These are phyloP conservation scores for Andrena praecox DNA, from an alignment of 2,888 invertebrate species.

Conservation along the genomic window DNA sequence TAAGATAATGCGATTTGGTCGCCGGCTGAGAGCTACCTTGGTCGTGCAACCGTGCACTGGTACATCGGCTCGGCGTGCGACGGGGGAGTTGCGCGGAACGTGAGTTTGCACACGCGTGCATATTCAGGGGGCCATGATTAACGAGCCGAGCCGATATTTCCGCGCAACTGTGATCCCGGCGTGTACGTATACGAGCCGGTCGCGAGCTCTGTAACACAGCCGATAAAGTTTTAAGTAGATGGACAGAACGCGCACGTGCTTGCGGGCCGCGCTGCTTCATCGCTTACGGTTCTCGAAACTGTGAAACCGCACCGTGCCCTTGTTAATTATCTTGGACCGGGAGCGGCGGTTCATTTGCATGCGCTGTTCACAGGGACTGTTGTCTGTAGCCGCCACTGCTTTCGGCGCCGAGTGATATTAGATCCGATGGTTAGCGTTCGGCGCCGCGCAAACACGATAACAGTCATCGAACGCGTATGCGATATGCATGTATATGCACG, in stretches of 20 bases:
- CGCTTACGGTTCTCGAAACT: neutral
- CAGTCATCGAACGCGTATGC: neutral
- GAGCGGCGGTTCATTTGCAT: neutral
- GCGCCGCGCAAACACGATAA: neutral
- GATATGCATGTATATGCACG: no score
- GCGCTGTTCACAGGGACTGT: neutral
- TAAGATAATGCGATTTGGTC: constrained; percentile 67
- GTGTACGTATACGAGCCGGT: neutral
- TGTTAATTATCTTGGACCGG: constrained; percentile 1
- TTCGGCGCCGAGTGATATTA: neutral
- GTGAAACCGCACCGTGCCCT: neutral
- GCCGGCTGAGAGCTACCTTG: constrained; percentile 33
- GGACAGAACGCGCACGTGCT: neutral
- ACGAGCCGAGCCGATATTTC: constrained; percentile 61
- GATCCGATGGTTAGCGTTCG: neutral
- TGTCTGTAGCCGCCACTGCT: neutral
- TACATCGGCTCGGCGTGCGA: constrained; percentile 9
- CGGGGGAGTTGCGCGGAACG: neutral
- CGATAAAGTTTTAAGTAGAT: constrained; percentile 30
- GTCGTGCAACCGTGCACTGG: constrained; percentile 7
- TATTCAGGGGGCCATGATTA: constrained; percentile 36
- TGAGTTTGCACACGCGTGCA: constrained; percentile 30
- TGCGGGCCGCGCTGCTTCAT: neutral
- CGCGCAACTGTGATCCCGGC: constrained; percentile 17
- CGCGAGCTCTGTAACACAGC: neutral